Evolutionary conservation across 1,140 invertebrate genomes (phyloP).

Genomic region (Trachymyrmex septentrionalis): DNA sequence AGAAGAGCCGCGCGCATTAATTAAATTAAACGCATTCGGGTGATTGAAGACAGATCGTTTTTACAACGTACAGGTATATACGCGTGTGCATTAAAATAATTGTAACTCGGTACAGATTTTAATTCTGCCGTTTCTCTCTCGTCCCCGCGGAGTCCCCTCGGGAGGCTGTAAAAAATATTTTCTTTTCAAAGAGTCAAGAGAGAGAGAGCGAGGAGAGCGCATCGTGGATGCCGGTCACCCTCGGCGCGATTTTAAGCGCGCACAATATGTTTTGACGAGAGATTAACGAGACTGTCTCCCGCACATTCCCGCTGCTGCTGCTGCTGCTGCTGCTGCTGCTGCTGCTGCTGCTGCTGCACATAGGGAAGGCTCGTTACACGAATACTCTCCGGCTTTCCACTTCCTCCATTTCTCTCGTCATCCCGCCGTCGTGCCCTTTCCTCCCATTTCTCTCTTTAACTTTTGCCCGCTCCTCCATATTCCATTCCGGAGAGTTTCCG

Average conservation of each 20-base stretch:
- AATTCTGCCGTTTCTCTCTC: constrained; percentile 16
- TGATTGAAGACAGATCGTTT: neutral
- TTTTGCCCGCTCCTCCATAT: constrained; percentile 36
- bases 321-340: constrained; percentile 3
- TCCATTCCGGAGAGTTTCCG: constrained; percentile 42
- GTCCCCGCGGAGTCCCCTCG: too few relatives aligned
- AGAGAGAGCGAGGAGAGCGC: neutral
- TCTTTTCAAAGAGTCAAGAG: neutral
- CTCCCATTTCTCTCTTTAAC: constrained; percentile 55
- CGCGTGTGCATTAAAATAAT: neutral
- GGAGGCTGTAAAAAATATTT: constrained; percentile 29
- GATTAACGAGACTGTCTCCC: constrained; percentile 75
- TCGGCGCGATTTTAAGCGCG: constrained; percentile 65
- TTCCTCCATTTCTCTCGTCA: constrained; percentile 62
- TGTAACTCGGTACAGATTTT: neutral
- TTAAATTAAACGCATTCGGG: constrained; percentile 1
- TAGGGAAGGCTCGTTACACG: constrained; percentile 51
- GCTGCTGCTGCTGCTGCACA: neutral
- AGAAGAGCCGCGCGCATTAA: constrained; percentile 6
- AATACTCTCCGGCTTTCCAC: constrained; percentile 62
- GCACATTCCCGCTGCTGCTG: constrained; percentile 51
- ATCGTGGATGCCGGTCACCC: neutral
- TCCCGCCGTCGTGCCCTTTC: constrained; percentile 32
- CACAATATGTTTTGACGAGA: constrained; percentile 75
- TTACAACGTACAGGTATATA: neutral